Percentiles rank a stretch among this genome's conserved stretches.
Evolutionary conservation across 92 coral and sea anemone genomes (phyloP).

Genomic region (Palythoa grandiflora): DNA sequence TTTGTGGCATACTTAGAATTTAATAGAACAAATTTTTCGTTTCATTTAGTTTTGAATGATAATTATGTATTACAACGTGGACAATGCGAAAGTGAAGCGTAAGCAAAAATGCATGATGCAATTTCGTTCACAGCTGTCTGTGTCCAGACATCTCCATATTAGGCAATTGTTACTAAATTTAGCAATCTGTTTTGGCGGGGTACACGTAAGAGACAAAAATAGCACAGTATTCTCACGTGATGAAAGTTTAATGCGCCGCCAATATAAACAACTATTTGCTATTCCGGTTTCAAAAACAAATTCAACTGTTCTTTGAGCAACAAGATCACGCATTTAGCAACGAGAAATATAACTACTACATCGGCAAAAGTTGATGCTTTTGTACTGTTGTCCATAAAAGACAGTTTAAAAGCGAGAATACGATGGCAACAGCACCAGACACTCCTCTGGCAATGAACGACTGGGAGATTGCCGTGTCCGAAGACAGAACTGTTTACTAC

Average conservation of each 20-base stretch:
- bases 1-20: no score
- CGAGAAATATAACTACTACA: neutral
- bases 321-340: neutral
- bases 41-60: no score
- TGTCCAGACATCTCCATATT: slow-evolving; percentile 11
- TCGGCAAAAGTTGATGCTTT: neutral
- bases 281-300: slow-evolving; percentile 37
- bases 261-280: slow-evolving; percentile 19
- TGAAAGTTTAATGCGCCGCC: slow-evolving; percentile 25
- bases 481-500: slow-evolving; percentile 38
- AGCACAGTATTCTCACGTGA: slow-evolving; percentile 32
- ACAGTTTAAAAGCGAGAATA: neutral
- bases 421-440: slow-evolving; percentile 64
- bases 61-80: no score
- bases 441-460: slow-evolving; percentile 30
- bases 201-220: slow-evolving; percentile 35
- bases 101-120: neutral
- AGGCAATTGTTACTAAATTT: slow-evolving; percentile 38
- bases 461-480: slow-evolving; percentile 29
- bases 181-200: slow-evolving; percentile 3
- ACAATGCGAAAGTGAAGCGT: neutral
- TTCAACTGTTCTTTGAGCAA: slow-evolving; percentile 10
- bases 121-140: neutral
- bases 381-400: neutral
- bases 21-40: no score